phyloP scores from a whole-genome alignment of 2,888 invertebrate species.

The Candidula unifasciata region DNA sequence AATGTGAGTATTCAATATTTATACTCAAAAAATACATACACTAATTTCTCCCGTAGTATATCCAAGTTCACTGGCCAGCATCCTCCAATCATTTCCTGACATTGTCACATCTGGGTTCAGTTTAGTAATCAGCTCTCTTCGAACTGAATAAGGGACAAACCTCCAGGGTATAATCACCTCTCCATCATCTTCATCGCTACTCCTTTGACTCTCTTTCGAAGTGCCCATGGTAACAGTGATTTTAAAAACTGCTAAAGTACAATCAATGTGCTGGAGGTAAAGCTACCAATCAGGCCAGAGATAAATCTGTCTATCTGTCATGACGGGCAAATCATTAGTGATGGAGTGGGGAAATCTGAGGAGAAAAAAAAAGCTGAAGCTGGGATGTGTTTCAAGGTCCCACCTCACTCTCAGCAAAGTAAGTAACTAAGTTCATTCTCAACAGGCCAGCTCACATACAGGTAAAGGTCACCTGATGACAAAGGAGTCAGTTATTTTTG shows the following conservation, averaged over 20 bases:
- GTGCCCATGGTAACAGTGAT: conserved; percentile 31
- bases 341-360: neutral
- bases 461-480: neutral
- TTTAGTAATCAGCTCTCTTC: conserved; percentile 25
- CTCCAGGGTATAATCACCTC: conserved; percentile 40
- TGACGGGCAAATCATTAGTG: neutral
- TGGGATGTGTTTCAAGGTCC: neutral
- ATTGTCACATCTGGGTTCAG: conserved; percentile 45
- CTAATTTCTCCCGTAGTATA: conserved; percentile 62
- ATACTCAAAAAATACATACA: conserved; percentile 54
- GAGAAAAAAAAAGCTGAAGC: too few relatives aligned
- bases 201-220: conserved; percentile 34
- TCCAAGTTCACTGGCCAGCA: conserved; percentile 67
- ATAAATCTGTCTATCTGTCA: neutral
- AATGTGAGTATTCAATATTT: too few relatives aligned
- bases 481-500: neutral
- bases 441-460: neutral
- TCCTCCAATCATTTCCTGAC: conserved; percentile 64
- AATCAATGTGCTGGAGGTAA: neutral
- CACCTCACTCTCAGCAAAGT: neutral
- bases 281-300: neutral
- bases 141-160: conserved; percentile 19
- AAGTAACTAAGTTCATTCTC: neutral
- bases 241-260: neutral
- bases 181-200: neutral